A percentile compares a stretch with the other conserved stretches of the same genome.
Conservation (phyloP, 1,140 invertebrate species). For the Andricus grossulariae region DNA sequence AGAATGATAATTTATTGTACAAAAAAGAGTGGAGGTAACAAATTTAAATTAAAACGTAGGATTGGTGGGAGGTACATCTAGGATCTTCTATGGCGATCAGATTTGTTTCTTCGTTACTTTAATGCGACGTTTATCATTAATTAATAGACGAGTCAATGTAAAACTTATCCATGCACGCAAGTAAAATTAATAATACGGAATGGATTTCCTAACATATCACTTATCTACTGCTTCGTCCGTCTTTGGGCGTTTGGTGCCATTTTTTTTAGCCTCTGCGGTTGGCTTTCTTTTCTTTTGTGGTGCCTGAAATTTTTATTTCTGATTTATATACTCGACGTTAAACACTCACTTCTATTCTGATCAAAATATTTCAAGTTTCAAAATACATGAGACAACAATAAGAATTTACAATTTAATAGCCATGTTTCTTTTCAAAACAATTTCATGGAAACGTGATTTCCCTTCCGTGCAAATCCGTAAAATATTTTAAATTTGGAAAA, state of each 20-base stretch:
- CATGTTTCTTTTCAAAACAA: neutral
- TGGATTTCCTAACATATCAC: conserved; percentile 63
- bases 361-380: neutral
- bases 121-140: conserved; percentile 17
- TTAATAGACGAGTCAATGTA: conserved; percentile 22
- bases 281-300: conserved; percentile 75
- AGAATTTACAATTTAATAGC: neutral
- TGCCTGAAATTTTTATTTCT: conserved; percentile 74
- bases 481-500: neutral
- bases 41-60: conserved; percentile 40
- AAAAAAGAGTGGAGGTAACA: conserved; percentile 54
- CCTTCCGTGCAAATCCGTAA: conserved; percentile 17
- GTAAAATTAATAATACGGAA: conserved; percentile 32
- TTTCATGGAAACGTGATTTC: conserved; percentile 29
- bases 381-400: conserved; percentile 8
- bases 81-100: conserved; percentile 30
- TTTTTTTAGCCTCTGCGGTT: conserved; percentile 74
- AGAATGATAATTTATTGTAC: conserved; percentile 66
- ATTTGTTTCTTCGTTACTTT: conserved; percentile 17
- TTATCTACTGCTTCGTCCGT: conserved; percentile 73
- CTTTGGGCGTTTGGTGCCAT: conserved; percentile 74
- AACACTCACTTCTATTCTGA: conserved; percentile 28
- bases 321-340: conserved; percentile 58
- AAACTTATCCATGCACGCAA: conserved; percentile 28
- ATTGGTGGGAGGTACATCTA: conserved; percentile 17